These are phyloP conservation scores for Hippocampus kuda DNA, from an alignment of 2,797 vertebrate genomes.

Conservation along the genomic window DNA sequence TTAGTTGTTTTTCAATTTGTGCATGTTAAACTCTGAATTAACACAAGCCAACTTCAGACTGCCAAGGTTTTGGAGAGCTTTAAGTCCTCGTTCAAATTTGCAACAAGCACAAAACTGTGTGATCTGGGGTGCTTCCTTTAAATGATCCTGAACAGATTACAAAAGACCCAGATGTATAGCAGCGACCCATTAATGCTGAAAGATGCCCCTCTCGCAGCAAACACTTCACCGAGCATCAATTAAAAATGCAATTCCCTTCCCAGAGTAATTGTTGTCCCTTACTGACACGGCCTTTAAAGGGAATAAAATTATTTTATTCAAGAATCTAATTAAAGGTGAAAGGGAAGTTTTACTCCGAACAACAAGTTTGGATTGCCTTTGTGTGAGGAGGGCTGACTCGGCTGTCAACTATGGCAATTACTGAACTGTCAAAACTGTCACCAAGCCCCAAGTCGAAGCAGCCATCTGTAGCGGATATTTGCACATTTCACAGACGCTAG, in stretches of 20 bases:
- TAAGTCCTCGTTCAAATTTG: neutral
- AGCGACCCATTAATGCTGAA: conserved; percentile 16
- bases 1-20: neutral
- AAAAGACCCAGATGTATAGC: conserved; percentile 24
- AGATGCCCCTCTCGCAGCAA: conserved; percentile 37
- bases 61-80: neutral
- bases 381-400: conserved; percentile 31
- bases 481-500: conserved; percentile 31
- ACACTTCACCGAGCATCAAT: conserved; percentile 53
- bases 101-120: neutral
- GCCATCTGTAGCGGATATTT: conserved; percentile 49
- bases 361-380: conserved; percentile 41
- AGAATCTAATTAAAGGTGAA: conserved; percentile 59
- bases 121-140: conserved; percentile 4
- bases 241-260: conserved; percentile 40
- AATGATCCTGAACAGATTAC: conserved; percentile 44
- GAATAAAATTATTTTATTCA: conserved; percentile 53
- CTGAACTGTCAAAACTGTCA: conserved; percentile 60
- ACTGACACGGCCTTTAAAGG: conserved; percentile 40
- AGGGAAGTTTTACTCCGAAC: conserved; percentile 49
- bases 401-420: conserved; percentile 56
- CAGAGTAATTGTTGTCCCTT: conserved; percentile 52
- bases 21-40: neutral
- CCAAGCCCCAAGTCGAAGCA: conserved; percentile 46
- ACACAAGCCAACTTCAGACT: neutral